These are phyloP conservation scores for Mechanitis mazaeus DNA, from an alignment of 2,888 invertebrate species.

Conservation along the genomic window DNA sequence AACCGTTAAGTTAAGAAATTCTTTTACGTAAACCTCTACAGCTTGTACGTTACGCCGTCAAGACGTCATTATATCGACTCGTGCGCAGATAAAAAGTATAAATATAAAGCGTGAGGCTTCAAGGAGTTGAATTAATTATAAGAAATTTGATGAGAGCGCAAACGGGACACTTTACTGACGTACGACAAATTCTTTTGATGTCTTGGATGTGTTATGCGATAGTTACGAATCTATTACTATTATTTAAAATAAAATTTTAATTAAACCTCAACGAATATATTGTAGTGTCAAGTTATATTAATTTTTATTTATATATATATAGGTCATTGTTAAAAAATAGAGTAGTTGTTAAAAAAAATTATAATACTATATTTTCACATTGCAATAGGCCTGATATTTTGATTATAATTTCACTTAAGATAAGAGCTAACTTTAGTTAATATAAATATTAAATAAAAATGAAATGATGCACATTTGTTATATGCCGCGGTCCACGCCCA, in stretches of 20 bases:
- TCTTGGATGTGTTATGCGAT: conserved; percentile 39
- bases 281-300: background rate
- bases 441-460: no score
- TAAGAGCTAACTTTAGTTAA: no score
- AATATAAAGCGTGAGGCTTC: conserved; percentile 62
- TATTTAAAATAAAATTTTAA: background rate
- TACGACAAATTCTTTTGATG: conserved; percentile 60
- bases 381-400: no score
- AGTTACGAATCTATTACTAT: conserved; percentile 25
- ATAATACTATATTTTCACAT: no score
- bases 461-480: conserved; percentile 21
- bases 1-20: background rate
- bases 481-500: conserved; percentile 43
- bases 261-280: no score
- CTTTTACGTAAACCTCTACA: conserved; percentile 12
- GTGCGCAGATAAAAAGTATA: conserved; percentile 67
- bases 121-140: conserved; percentile 72
- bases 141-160: conserved; percentile 55
- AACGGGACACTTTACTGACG: conserved; percentile 54
- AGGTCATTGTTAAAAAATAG: background rate
- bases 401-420: no score
- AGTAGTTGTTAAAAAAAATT: background rate
- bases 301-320: background rate
- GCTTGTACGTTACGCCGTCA: conserved; percentile 25
- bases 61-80: conserved; percentile 65